These are phyloP conservation scores for Nanger granti DNA, from an alignment of 2,113 vertebrate species.

Conservation along the genomic window DNA sequence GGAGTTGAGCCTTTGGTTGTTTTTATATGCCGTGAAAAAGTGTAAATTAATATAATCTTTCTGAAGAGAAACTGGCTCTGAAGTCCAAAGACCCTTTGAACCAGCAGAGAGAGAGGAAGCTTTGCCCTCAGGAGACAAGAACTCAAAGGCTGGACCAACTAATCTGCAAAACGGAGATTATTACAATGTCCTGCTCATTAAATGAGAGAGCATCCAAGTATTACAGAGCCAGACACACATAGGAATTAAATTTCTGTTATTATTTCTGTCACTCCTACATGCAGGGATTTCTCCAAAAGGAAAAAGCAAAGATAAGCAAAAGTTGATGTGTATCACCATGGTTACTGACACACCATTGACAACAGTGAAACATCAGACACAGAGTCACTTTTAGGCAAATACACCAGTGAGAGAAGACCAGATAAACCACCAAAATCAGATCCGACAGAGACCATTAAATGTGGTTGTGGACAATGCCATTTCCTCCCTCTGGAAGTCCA, in stretches of 20 bases:
- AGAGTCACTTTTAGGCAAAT: too few relatives aligned
- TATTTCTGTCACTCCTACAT: not conserved
- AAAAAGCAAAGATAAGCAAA: not conserved
- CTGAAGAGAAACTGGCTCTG: not conserved
- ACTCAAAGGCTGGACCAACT: not conserved
- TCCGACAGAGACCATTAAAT: too few relatives aligned
- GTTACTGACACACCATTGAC: not conserved
- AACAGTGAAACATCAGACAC: not conserved
- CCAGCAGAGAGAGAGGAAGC: too few relatives aligned
- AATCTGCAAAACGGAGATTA: not conserved
- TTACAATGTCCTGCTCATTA: not conserved
- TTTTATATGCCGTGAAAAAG: not conserved
- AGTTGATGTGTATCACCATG: accelerated
- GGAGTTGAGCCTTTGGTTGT: too few relatives aligned
- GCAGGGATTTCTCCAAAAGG: not conserved
- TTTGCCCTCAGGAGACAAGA: not conserved
- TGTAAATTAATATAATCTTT: not conserved
- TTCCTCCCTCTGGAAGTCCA: too few relatives aligned
- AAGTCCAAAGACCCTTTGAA: not conserved
- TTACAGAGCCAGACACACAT: not conserved
- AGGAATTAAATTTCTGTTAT: not conserved
- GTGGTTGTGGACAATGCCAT: accelerated
- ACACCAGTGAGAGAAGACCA: not conserved
- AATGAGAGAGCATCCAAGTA: not conserved
- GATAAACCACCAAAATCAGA: not conserved